Conservation (phyloP, 1,140 invertebrate genomes). For the Pachyrhynchus sulphureomaculatus region DNA sequence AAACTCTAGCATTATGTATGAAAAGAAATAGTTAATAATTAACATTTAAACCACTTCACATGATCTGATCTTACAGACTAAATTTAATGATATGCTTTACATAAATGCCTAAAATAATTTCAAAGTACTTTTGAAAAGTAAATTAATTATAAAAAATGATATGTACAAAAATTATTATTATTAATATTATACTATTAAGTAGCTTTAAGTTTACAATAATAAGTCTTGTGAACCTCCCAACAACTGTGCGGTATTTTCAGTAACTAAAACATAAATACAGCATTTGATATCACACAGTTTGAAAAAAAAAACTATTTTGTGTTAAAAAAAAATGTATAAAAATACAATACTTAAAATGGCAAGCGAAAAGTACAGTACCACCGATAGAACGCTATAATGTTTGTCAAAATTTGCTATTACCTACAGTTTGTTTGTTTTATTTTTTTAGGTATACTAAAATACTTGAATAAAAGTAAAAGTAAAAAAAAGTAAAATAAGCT, state of each 20-base stretch:
- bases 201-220: slow-evolving; percentile 18
- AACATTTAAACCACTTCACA: background rate
- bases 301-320: slow-evolving; percentile 1
- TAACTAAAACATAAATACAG: background rate
- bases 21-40: background rate
- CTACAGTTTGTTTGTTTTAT: too few species aligned
- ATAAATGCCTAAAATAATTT: background rate
- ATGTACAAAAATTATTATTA: slow-evolving; percentile 39
- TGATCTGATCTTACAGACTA: background rate
- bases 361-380: background rate
- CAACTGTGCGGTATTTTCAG: slow-evolving; percentile 12
- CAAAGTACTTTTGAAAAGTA: slow-evolving; percentile 13
- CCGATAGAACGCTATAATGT: background rate
- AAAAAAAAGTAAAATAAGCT: too few species aligned
- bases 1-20: background rate
- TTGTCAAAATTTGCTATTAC: background rate
- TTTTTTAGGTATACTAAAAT: too few species aligned
- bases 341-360: slow-evolving; percentile 16
- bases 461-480: too few species aligned
- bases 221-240: slow-evolving; percentile 34
- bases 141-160: slow-evolving; percentile 37
- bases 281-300: slow-evolving; percentile 7
- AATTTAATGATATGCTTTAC: slow-evolving; percentile 38
- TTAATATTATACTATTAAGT: slow-evolving; percentile 3
- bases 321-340: background rate